phyloP scores from a whole-genome alignment of 2,888 invertebrate genomes.

The Polyommatus icarus region DNA sequence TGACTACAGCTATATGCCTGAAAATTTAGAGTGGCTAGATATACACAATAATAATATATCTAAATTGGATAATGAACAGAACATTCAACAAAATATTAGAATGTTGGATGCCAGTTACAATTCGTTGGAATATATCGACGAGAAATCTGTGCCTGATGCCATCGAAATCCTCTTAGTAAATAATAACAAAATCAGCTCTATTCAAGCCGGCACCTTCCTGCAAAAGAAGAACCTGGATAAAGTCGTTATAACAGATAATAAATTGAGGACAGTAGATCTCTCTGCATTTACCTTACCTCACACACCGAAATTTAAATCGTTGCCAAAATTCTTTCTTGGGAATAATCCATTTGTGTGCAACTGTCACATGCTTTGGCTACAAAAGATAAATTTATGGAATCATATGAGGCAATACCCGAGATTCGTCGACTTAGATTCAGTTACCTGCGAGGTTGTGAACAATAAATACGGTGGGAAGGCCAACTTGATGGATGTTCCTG shows the following conservation, averaged over 20 bases:
- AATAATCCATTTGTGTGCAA: conserved; percentile 92
- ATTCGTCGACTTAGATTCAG: conserved; percentile 87
- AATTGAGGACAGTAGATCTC: conserved; percentile 86
- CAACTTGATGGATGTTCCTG: conserved; percentile 84
- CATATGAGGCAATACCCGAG: conserved; percentile 87
- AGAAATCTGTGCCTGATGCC: conserved; percentile 86
- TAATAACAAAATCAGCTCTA: conserved; percentile 86
- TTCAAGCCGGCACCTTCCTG: conserved; percentile 86
- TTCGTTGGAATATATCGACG: conserved; percentile 84
- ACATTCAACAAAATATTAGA: conserved; percentile 83
- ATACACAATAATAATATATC: conserved; percentile 89
- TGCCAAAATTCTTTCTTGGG: conserved; percentile 89
- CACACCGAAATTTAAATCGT: conserved; percentile 82
- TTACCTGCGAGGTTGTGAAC: conserved; percentile 87
- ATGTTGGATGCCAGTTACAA: conserved; percentile 90
- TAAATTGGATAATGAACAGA: conserved; percentile 87
- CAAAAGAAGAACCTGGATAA: conserved; percentile 86
- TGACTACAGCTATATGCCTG: conserved; percentile 89
- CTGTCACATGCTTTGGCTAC: conserved; percentile 93
- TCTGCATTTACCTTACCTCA: conserved; percentile 85
- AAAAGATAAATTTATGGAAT: conserved; percentile 87
- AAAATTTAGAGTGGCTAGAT: conserved; percentile 88
- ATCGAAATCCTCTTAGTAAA: conserved; percentile 87
- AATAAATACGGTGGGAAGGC: conserved; percentile 83
- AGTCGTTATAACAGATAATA: conserved; percentile 88